Evolutionary conservation across 1,140 invertebrate genomes (phyloP).

Genomic region (Drosophila carrolli): DNA sequence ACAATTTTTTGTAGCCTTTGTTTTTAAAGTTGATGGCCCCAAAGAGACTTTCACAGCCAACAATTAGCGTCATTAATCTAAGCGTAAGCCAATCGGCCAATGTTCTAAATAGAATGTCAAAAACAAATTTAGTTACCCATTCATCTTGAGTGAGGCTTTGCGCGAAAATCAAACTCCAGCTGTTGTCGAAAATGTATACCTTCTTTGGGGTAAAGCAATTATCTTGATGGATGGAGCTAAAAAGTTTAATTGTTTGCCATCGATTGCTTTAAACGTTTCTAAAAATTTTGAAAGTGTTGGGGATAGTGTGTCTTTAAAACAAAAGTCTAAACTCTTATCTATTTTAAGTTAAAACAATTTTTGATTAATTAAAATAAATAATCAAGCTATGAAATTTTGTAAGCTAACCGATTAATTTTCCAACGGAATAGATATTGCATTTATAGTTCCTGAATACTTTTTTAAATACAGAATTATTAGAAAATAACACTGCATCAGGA

Average conservation of each 20-base stretch:
- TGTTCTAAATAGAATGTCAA: conserved; percentile 31
- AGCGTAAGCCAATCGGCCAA: conserved; percentile 15
- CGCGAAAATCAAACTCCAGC: background rate
- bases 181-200: conserved; percentile 22
- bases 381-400: too few species aligned
- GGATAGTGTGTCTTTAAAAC: too few species aligned
- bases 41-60: conserved; percentile 28
- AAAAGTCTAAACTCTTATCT: too few species aligned
- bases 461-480: too few species aligned
- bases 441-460: too few species aligned
- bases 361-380: too few species aligned
- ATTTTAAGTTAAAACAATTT: too few species aligned
- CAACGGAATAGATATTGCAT: too few species aligned
- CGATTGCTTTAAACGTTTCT: conserved; percentile 5
- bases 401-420: too few species aligned
- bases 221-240: conserved; percentile 23
- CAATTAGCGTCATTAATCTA: conserved; percentile 28
- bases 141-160: conserved; percentile 11
- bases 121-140: conserved; percentile 8
- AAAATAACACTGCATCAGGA: too few species aligned
- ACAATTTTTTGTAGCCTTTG: conserved; percentile 33
- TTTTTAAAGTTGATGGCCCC: conserved; percentile 19
- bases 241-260: conserved; percentile 17
- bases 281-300: conserved; percentile 4
- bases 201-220: conserved; percentile 20